A percentile compares a stretch with the other conserved stretches of the same genome.
Evolutionary conservation across 2,797 vertebrate species (phyloP).

Genomic region (Decapterus maruadsi): DNA sequence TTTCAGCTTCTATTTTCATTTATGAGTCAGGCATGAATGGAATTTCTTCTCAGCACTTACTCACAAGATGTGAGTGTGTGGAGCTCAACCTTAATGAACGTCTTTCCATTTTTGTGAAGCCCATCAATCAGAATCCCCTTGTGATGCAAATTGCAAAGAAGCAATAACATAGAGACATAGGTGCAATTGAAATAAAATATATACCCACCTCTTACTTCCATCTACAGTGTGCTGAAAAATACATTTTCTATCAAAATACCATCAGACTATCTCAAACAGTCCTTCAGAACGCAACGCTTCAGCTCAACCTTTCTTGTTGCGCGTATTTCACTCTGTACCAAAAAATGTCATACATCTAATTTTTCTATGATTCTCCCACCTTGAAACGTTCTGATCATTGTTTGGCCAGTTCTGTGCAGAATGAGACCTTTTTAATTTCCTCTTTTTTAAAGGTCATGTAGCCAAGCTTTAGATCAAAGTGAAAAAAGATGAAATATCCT

Average conservation of each 20-base stretch:
- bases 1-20: constrained; percentile 56
- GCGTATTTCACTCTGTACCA: not conserved
- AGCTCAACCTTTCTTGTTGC: not conserved
- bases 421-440: not conserved
- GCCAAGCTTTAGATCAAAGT: not conserved
- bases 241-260: constrained; percentile 11
- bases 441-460: not conserved
- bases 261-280: not conserved
- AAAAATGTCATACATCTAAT: not conserved
- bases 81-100: constrained; percentile 66
- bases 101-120: constrained; percentile 64
- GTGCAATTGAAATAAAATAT: constrained; percentile 20
- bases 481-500: not conserved
- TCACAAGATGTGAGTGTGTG: constrained; percentile 27
- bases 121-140: constrained; percentile 60
- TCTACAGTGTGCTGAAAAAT: not conserved
- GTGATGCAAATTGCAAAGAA: constrained; percentile 46
- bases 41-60: constrained; percentile 24
- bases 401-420: not conserved
- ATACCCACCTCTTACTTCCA: not conserved
- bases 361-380: not conserved
- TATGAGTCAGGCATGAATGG: constrained; percentile 27
- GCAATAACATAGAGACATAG: constrained; percentile 44
- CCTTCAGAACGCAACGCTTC: constrained; percentile 4
- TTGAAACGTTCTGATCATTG: constrained; percentile 10